Conservation (phyloP, 2,888 invertebrate genomes). For the Agapetus fuscipes region DNA sequence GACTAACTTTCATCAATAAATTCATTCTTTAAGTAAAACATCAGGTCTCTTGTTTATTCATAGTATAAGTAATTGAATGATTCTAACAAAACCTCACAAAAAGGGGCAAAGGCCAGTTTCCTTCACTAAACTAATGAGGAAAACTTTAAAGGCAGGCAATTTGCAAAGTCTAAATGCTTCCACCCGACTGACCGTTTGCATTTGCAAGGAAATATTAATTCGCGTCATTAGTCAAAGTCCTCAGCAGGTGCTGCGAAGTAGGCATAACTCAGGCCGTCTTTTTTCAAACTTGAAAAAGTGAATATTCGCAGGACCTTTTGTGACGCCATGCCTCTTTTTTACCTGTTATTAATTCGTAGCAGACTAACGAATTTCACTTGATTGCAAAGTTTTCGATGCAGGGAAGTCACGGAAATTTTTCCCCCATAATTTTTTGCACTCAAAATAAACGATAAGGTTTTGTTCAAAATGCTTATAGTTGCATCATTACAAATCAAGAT, state of each 20-base stretch:
- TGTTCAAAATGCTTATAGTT: too few relatives aligned
- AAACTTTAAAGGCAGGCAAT: conserved; percentile 11
- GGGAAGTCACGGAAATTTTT: too few relatives aligned
- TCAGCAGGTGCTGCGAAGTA: conserved; percentile 36
- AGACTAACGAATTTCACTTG: background rate
- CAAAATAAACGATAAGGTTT: too few relatives aligned
- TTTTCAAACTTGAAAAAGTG: conserved; percentile 10
- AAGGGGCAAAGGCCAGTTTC: too few relatives aligned
- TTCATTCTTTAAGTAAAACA: too few relatives aligned
- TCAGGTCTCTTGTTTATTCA: too few relatives aligned
- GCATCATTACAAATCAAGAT: too few relatives aligned
- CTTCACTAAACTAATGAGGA: too few relatives aligned
- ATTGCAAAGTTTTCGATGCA: background rate
- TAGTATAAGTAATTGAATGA: too few relatives aligned
- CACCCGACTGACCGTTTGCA: conserved; percentile 17
- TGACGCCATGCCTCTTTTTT: background rate
- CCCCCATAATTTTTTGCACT: too few relatives aligned
- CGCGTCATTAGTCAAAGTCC: conserved; percentile 47
- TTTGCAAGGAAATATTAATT: conserved; percentile 33
- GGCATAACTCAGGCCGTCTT: conserved; percentile 18
- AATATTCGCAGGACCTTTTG: background rate
- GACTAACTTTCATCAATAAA: too few relatives aligned
- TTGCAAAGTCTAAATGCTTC: conserved; percentile 16
- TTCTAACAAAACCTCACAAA: too few relatives aligned
- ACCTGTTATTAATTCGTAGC: conserved; percentile 4